Conservation (phyloP, 1,140 invertebrate genomes). For the Aporrectodea caliginosa region DNA sequence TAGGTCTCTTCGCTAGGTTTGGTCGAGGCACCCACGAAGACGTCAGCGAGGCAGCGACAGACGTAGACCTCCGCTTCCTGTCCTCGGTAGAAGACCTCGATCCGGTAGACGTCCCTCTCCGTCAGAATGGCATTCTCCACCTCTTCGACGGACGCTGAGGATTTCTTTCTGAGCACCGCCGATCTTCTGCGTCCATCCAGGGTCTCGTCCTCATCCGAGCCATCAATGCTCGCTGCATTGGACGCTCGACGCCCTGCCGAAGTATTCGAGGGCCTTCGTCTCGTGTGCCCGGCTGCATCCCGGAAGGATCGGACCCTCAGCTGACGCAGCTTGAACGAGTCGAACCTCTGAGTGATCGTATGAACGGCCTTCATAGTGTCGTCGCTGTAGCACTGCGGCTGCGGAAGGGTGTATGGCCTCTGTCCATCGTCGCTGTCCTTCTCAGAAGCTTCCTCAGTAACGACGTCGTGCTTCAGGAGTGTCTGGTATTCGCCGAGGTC, state of each 20-base stretch:
- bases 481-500: constrained; percentile 1
- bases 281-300: not conserved
- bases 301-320: constrained; percentile 24
- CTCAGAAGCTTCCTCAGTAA: not conserved
- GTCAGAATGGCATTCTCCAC: not conserved
- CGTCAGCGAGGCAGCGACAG: constrained; percentile 22
- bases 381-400: constrained; percentile 26
- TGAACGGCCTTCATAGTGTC: constrained; percentile 26
- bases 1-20: not conserved
- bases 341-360: constrained; percentile 23
- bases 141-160: not conserved
- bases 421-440: not conserved
- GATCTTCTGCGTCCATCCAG: too few relatives aligned
- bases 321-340: constrained; percentile 11
- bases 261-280: not conserved
- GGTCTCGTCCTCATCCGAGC: not conserved
- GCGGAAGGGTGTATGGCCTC: constrained; percentile 10
- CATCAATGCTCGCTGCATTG: not conserved
- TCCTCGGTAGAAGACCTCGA: constrained; percentile 25
- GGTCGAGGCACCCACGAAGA: not conserved
- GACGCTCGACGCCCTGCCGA: not conserved
- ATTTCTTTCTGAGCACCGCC: too few relatives aligned
- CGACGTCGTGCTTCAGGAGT: not conserved
- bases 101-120: not conserved
- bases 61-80: constrained; percentile 7